A percentile compares a stretch with the other conserved stretches of the same genome.
phyloP scores from a whole-genome alignment of 2,888 invertebrate genomes.

The Hydriomena furcata region DNA sequence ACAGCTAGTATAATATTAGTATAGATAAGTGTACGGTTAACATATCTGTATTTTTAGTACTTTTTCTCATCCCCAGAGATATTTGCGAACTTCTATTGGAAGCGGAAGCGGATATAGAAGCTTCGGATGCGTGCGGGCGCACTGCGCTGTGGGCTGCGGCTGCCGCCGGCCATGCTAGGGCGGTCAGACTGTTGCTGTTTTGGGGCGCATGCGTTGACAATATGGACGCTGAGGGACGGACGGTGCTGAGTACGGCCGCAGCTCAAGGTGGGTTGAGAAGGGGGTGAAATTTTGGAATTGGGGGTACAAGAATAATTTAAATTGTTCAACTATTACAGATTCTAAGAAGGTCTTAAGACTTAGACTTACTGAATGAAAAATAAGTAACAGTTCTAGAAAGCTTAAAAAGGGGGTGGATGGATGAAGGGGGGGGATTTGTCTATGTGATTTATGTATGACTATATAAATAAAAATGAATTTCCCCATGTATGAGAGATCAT shows the following conservation, averaged over 20 bases:
- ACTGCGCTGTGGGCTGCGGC: conserved; percentile 97
- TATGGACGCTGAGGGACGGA: conserved; percentile 97
- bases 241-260: conserved; percentile 93
- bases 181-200: conserved; percentile 93
- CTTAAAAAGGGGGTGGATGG: too few species aligned
- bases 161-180: conserved; percentile 94
- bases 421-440: too few species aligned
- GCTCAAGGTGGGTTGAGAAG: conserved; percentile 85
- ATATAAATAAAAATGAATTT: too few species aligned
- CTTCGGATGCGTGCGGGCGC: conserved; percentile 90
- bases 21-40: too few species aligned
- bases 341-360: background rate
- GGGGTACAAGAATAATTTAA: background rate
- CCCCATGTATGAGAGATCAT: too few species aligned
- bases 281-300: background rate
- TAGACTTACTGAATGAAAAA: too few species aligned
- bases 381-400: too few species aligned
- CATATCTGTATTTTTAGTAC: too few species aligned
- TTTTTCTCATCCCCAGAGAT: conserved; percentile 81
- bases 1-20: too few species aligned
- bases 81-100: conserved; percentile 95
- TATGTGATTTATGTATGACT: too few species aligned
- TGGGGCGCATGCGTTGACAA: conserved; percentile 98
- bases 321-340: background rate
- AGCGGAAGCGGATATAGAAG: conserved; percentile 96